Percentiles rank a stretch among this genome's conserved stretches.
These are phyloP conservation scores for Macrobrachium rosenbergii DNA, from an alignment of 1,140 invertebrate species.

Conservation along the genomic window DNA sequence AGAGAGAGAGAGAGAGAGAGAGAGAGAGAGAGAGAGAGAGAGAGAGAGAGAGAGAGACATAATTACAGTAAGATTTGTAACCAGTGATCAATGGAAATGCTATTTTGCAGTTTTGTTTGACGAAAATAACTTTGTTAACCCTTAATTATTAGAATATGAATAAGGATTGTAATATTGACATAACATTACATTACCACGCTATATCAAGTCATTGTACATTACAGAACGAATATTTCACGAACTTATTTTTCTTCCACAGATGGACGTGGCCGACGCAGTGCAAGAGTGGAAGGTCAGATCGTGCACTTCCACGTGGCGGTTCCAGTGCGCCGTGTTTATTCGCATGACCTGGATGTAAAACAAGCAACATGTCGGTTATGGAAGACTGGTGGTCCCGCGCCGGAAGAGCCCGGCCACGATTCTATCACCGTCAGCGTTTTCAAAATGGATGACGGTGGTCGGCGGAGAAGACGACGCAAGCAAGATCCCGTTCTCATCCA, in stretches of 20 bases:
- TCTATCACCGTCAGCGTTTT: conserved; percentile 47
- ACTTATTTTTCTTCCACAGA: background rate
- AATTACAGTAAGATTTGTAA: background rate
- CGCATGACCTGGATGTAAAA: conserved; percentile 44
- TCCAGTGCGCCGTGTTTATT: conserved; percentile 46
- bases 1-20: no score
- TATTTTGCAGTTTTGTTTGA: no score
- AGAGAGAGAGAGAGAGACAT: conserved; percentile 9
- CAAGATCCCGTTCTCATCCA: conserved; percentile 37
- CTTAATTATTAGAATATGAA: no score
- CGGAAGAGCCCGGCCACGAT: conserved; percentile 19
- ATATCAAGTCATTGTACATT: background rate
- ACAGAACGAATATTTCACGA: background rate
- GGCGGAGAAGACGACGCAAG: conserved; percentile 31
- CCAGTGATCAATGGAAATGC: no score
- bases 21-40: conserved; percentile 8
- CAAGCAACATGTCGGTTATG: conserved; percentile 50
- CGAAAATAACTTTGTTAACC: no score
- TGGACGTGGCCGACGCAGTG: conserved; percentile 30
- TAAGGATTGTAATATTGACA: no score
- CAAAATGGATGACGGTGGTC: conserved; percentile 32
- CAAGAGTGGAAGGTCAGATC: conserved; percentile 44
- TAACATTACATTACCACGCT: no score
- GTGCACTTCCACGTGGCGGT: conserved; percentile 57
- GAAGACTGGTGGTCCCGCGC: conserved; percentile 44